phyloP scores from a whole-genome alignment of 1,140 invertebrate species.

The Lepidurus couesii region DNA sequence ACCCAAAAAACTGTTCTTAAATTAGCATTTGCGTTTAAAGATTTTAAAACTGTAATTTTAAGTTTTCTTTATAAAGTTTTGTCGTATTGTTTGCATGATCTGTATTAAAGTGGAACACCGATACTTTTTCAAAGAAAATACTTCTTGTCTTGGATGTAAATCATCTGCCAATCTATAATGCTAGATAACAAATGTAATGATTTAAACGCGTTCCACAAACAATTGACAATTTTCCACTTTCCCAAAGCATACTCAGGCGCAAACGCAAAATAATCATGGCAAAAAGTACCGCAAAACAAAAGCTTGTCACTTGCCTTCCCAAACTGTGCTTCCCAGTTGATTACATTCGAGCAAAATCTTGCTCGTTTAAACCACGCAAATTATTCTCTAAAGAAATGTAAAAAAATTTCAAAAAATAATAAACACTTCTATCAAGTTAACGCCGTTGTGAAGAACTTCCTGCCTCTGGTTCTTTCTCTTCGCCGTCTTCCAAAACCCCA shows the following conservation, averaged over 20 bases:
- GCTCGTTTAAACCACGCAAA: too few relatives aligned
- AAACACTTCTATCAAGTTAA: background rate
- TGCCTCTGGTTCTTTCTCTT: conserved; percentile 1
- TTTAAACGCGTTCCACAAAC: background rate
- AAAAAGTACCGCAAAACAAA: conserved; percentile 1
- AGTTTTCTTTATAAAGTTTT: background rate
- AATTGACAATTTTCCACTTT: background rate
- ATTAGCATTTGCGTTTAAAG: too few relatives aligned
- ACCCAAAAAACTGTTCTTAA: too few relatives aligned
- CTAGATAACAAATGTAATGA: background rate
- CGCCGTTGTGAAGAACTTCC: conserved; percentile 11
- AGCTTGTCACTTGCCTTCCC: background rate
- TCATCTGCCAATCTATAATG: background rate
- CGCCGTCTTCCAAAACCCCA: conserved; percentile 5
- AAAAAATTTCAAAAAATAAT: background rate
- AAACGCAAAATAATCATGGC: background rate
- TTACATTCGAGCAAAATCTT: too few relatives aligned
- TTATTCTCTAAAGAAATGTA: background rate
- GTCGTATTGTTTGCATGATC: background rate
- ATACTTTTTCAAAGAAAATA: background rate
- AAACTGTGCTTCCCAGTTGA: too few relatives aligned
- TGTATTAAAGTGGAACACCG: background rate
- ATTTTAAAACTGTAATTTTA: too few relatives aligned
- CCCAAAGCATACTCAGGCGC: background rate
- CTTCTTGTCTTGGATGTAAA: background rate